Evolutionary conservation across 2,888 invertebrate genomes (phyloP), one percentile per base, ranked within the genome.

Genomic region (Anticlea derivata): DNA sequence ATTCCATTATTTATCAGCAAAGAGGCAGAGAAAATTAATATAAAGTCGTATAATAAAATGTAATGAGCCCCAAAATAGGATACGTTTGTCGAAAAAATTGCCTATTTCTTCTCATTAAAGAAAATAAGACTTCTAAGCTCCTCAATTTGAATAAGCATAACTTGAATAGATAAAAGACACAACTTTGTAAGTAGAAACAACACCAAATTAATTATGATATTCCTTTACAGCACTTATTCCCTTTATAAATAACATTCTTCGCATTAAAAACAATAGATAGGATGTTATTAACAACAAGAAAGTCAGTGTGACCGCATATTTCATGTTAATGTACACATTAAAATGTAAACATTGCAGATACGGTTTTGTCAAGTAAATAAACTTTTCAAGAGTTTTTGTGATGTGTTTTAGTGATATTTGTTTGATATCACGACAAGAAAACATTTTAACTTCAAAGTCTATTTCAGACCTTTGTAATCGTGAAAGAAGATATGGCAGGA

Each of bases 331-430:
- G 77, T 78, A 68, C 70, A 69, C 77, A 79, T 82, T 78, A 77
- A 80, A 80, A 79, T 81, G 77, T 80, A 79, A 82, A 81, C 76
- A 79, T 78, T 74, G 71, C 66, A 65, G 64, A 68, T 68, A 65
- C 68, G 73, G 70, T 76, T 70, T 66, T 71, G 69, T 70, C 71
- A 69, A 72, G 73, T 78, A 73, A 78, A 77, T 80, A 76, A 76
- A 78, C 76, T 77, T 76, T 75, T 78, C 66, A 65, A 63, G 58
- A 60, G 61, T 63, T 65, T n/a, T n/a, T n/a, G n/a, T 60, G 8
- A 43, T 48, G 11, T 22, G 12, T 43, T 43, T 50, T 46, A 29
- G n/a, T 29, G 30, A 23, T n/a, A 8, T 23, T 50, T 48, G n/a
- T n/a, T n/a, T n/a, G n/a, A n/a, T n/a, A n/a, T n/a, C n/a, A n/a